Percentiles rank a stretch among this genome's conserved stretches.
phyloP scores from a whole-genome alignment of 2,888 invertebrate genomes.

The Amiota communis region DNA sequence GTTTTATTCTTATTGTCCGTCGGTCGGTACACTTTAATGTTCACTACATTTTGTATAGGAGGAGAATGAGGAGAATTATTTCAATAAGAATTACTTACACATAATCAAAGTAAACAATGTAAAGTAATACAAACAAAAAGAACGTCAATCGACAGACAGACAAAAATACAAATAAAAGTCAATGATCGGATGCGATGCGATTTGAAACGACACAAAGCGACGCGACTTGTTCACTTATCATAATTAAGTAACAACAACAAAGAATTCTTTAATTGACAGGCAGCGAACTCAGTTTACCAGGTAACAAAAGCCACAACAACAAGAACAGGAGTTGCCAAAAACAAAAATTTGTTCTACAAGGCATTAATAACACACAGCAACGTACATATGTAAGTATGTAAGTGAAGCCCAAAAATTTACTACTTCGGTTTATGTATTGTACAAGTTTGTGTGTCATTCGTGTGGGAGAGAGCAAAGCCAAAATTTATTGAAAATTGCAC shows the following conservation, averaged over 20 bases:
- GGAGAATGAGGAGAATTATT: not conserved
- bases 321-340: constrained; percentile 31
- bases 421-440: constrained; percentile 32
- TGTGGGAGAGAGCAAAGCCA: constrained; percentile 29
- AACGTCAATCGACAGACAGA: too few relatives aligned
- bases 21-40: not conserved
- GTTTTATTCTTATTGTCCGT: too few relatives aligned
- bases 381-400: not conserved
- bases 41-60: not conserved
- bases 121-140: not conserved
- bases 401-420: not conserved
- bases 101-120: not conserved
- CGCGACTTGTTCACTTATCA: constrained; percentile 47
- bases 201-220: constrained; percentile 28
- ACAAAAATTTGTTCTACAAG: constrained; percentile 21
- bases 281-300: constrained; percentile 51
- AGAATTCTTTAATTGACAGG: constrained; percentile 65
- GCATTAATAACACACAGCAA: not conserved
- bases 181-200: constrained; percentile 54
- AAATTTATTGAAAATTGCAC: not conserved
- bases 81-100: not conserved
- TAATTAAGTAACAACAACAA: constrained; percentile 59
- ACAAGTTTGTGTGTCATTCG: constrained; percentile 30
- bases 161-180: constrained; percentile 44
- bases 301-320: constrained; percentile 44